A percentile compares a stretch with the other conserved stretches of the same genome.
Evolutionary conservation across 2,888 invertebrate genomes (phyloP).

Genomic region (Tuta absoluta): DNA sequence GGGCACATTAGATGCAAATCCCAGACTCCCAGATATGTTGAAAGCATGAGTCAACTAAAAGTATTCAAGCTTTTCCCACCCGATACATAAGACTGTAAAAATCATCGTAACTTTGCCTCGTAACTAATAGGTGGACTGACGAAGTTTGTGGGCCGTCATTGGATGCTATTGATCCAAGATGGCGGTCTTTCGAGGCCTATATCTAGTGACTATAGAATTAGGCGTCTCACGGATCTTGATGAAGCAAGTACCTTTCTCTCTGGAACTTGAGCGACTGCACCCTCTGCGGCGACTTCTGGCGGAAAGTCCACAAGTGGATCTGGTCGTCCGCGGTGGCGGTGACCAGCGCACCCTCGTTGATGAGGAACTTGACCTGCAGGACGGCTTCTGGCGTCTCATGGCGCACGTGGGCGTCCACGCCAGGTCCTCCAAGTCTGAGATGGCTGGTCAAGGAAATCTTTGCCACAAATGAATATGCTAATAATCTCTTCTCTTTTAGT

Average conservation of each 20-base stretch:
- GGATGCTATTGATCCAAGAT: too few species aligned
- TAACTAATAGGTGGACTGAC: too few species aligned
- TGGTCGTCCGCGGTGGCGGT: conserved; percentile 98
- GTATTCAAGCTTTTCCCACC: too few species aligned
- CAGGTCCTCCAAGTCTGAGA: conserved; percentile 95
- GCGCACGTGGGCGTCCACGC: conserved; percentile 96
- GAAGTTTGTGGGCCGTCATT: too few species aligned
- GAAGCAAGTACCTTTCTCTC: conserved; percentile 89
- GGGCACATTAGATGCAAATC: too few species aligned
- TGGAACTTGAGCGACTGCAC: conserved; percentile 99
- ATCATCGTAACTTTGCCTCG: too few species aligned
- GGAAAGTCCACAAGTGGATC: conserved; percentile 98
- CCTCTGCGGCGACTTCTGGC: conserved; percentile 96
- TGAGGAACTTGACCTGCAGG: conserved; percentile 94
- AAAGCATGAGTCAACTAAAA: too few species aligned
- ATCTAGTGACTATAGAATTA: too few species aligned
- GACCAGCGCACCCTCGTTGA: conserved; percentile 98
- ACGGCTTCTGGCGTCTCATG: conserved; percentile 92
- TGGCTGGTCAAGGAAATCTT: conserved; percentile 51
- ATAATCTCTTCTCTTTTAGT: not conserved
- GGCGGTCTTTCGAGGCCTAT: too few species aligned
- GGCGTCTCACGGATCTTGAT: too few species aligned
- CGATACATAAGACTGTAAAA: too few species aligned
- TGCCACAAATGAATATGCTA: not conserved
- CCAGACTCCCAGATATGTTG: too few species aligned